A percentile compares a stretch with the other conserved stretches of the same genome.
Conservation (phyloP, 2,888 invertebrate genomes). For the Synergus itoensis region DNA sequence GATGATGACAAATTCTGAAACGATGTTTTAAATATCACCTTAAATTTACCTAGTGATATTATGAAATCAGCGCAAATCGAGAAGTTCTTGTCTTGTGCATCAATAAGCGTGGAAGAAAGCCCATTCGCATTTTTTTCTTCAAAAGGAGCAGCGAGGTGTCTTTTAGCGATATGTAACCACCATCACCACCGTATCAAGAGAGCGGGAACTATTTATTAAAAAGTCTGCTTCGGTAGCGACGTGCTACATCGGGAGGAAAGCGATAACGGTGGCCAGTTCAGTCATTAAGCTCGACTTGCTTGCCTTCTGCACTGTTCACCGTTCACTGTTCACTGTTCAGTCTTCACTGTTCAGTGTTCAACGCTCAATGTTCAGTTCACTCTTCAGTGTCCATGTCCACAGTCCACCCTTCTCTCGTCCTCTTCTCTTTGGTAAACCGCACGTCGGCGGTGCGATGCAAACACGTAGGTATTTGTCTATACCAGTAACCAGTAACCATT, state of each 20-base stretch:
- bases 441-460: constrained; percentile 42
- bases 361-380: constrained; percentile 45
- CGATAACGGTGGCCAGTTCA: constrained; percentile 72
- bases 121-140: background rate
- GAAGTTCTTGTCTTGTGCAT: background rate
- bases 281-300: constrained; percentile 70
- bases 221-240: constrained; percentile 66
- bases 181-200: constrained; percentile 49
- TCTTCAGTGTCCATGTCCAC: constrained; percentile 50
- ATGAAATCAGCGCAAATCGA: too few relatives aligned
- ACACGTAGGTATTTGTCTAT: constrained; percentile 53
- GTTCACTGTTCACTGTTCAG: too few relatives aligned
- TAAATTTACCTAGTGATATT: too few relatives aligned
- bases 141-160: constrained; percentile 31
- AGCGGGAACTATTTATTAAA: constrained; percentile 71
- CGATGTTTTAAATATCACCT: too few relatives aligned
- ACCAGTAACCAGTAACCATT: constrained; percentile 45
- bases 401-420: constrained; percentile 43
- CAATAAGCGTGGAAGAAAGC: background rate
- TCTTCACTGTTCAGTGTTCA: constrained; percentile 48
- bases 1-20: too few relatives aligned
- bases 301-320: constrained; percentile 25
- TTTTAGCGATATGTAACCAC: constrained; percentile 47
- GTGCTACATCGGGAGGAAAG: constrained; percentile 77
- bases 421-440: constrained; percentile 41